Evolutionary conservation across 1,140 invertebrate genomes (phyloP).

Genomic region (Drosophila mauritiana): DNA sequence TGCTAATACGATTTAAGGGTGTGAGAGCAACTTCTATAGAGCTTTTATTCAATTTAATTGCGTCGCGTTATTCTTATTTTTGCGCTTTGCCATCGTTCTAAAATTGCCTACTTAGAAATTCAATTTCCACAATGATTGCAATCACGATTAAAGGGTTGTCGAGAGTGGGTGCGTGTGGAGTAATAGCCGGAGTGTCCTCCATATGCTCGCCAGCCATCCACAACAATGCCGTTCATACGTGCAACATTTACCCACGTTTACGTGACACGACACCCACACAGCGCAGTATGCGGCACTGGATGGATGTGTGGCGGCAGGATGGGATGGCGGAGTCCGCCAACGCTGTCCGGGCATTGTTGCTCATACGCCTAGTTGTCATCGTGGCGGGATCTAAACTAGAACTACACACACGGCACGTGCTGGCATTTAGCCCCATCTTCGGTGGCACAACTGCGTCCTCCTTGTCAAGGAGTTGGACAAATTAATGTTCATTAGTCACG

Average conservation of each 20-base stretch:
- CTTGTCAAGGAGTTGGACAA: constrained; percentile 66
- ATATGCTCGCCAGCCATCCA: constrained; percentile 17
- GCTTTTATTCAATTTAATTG: constrained; percentile 68
- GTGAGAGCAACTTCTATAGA: neutral
- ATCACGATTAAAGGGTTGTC: constrained; percentile 57
- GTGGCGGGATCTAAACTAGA: constrained; percentile 38
- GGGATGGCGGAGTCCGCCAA: constrained; percentile 8
- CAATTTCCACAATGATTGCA: constrained; percentile 79
- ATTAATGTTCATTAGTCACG: constrained; percentile 79
- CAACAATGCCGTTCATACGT: constrained; percentile 57
- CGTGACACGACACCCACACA: constrained; percentile 66
- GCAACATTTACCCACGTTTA: constrained; percentile 72
- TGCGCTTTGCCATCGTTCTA: constrained; percentile 28
- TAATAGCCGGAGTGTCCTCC: constrained; percentile 30
- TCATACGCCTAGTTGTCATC: constrained; percentile 57
- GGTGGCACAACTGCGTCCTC: constrained; percentile 47
- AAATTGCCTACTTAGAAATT: constrained; percentile 79
- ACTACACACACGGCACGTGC: constrained; percentile 53
- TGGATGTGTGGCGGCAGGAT: constrained; percentile 1
- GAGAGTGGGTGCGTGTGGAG: constrained; percentile 20
- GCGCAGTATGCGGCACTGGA: neutral
- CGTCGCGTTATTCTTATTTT: constrained; percentile 70
- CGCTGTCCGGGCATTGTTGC: constrained; percentile 37
- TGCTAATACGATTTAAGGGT: too few relatives aligned
- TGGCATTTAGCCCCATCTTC: constrained; percentile 65